Evolutionary conservation across 2,888 invertebrate genomes (phyloP).

Genomic region (Campaea margaritaria): DNA sequence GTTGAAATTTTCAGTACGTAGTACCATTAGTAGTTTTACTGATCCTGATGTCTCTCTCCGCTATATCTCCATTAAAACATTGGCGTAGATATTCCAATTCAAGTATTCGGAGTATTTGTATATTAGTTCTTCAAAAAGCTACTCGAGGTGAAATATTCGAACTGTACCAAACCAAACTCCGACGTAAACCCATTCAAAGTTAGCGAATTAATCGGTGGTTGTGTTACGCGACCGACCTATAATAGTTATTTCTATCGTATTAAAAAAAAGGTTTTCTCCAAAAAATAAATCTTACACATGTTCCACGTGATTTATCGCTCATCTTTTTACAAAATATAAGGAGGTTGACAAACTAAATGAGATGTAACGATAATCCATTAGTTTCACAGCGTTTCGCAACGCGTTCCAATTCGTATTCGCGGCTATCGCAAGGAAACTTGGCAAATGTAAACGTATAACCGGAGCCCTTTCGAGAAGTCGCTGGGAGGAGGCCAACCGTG

Average conservation of each 20-base stretch:
- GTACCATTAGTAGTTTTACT: too few relatives aligned
- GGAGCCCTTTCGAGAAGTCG: constrained; percentile 20
- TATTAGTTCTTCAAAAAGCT: neutral
- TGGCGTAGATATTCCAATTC: too few relatives aligned
- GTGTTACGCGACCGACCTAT: neutral
- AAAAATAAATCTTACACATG: too few relatives aligned
- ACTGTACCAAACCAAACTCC: neutral
- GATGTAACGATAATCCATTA: constrained; percentile 23
- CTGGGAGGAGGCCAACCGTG: constrained; percentile 23
- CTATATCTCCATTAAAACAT: too few relatives aligned
- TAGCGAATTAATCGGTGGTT: neutral
- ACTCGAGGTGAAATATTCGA: neutral
- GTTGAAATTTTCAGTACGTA: too few relatives aligned
- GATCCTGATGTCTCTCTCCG: too few relatives aligned
- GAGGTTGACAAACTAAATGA: constrained; percentile 24
- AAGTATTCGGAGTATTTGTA: neutral
- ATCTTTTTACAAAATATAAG: neutral
- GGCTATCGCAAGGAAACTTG: constrained; percentile 31
- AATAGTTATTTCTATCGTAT: neutral
- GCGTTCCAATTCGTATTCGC: constrained; percentile 23
- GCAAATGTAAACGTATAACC: constrained; percentile 37
- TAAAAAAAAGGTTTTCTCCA: neutral
- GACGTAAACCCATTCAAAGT: neutral
- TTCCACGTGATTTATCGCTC: neutral
- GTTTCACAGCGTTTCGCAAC: constrained; percentile 22